Evolutionary conservation across 2,888 invertebrate species (phyloP).

Genomic region (Lasioglossum morio): DNA sequence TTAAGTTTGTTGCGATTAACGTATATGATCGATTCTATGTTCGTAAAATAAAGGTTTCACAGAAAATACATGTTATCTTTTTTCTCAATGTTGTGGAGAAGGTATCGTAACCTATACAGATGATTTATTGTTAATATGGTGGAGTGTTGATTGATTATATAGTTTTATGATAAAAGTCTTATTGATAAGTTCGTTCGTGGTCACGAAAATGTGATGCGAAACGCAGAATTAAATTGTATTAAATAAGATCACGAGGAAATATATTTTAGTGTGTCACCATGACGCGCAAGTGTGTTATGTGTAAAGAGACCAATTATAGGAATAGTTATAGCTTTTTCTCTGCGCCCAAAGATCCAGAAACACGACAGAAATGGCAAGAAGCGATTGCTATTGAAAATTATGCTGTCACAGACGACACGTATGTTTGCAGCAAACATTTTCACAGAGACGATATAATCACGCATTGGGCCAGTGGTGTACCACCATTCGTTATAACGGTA

Average conservation of each 20-base stretch:
- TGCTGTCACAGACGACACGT: conserved; percentile 80
- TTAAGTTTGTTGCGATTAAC: background rate
- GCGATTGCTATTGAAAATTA: conserved; percentile 79
- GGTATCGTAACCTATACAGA: conserved; percentile 31
- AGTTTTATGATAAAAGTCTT: background rate
- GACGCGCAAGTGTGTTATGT: conserved; percentile 81
- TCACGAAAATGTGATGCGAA: background rate
- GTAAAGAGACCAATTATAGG: conserved; percentile 81
- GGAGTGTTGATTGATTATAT: background rate
- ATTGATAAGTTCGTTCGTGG: background rate
- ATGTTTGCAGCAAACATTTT: conserved; percentile 82
- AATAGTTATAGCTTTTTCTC: conserved; percentile 82
- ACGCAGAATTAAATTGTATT: background rate
- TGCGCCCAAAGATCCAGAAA: conserved; percentile 80
- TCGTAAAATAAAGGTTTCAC: background rate
- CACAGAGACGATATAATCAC: conserved; percentile 80
- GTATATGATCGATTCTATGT: background rate
- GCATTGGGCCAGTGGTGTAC: conserved; percentile 82
- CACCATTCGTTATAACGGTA: conserved; percentile 81
- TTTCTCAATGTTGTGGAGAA: background rate
- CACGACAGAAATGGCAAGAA: conserved; percentile 79
- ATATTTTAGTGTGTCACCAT: conserved; percentile 68
- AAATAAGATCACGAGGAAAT: conserved; percentile 7
- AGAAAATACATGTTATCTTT: background rate
- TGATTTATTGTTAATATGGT: background rate